Evolutionary conservation across 1,140 invertebrate genomes (phyloP), one percentile per base, ranked within the genome.

Genomic region (Copidosoma floridanum): DNA sequence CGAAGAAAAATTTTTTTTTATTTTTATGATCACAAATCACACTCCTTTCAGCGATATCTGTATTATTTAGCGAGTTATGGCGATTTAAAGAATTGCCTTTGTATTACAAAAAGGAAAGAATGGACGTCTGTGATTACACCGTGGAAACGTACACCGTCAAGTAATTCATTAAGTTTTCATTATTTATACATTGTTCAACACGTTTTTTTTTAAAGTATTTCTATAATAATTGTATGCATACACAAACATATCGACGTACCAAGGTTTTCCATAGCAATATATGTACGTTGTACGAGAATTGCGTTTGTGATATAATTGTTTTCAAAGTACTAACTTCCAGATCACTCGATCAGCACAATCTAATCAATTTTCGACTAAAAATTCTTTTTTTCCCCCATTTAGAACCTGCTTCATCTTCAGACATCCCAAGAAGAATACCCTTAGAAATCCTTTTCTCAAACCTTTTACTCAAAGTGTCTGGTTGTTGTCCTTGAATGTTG

Each of bases 351-450:
- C n/a, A n/a, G n/a, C n/a, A n/a, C n/a, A n/a, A 35, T 20, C 6
- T 1, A 1, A 50, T 29, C 27, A 26, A 48, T 50, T 35, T 35
- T 26, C n/a, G 10, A n/a, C n/a, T n/a, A n/a, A n/a, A n/a, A 50
- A 50, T 12, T 1, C 21, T 32, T 35, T 50, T 35, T 29, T 21
- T 4, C 44, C 26, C 18, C 35, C 26, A 32, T 59, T 2, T 23
- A 85, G 84, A 53, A 78, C 82, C 2, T 81, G 78, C 51, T 85
- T 88, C 61, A 84, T 88, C 35, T 85, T 88, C 59, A 81, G 85
- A 6, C 85, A 88, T 74, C 87, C 87, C 0, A 85, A 82, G 57
- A 81, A 78, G 2, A 82, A 77, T 65, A 80, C 82, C 16, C 74
- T 86, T 64, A 79, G 80, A 52, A 85, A 85, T 59, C 83, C 65